Evolutionary conservation across 2,888 invertebrate species (phyloP), one percentile per base, ranked within the genome.

Genomic region (Luperina nickerlii): DNA sequence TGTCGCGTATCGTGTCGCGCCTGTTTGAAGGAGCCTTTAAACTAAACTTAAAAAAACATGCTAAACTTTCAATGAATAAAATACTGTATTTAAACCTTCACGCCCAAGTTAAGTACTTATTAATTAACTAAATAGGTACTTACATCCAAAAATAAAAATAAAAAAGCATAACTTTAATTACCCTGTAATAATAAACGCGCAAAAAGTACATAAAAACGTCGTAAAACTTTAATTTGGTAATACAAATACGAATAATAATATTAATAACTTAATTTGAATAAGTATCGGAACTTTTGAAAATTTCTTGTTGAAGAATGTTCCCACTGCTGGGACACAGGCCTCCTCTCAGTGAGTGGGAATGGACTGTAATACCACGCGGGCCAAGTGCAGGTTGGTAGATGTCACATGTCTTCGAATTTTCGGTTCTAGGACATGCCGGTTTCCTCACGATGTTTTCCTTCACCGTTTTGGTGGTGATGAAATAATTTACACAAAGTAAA

Each of bases 181-280:
- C 63, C 32, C 13, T 67, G 68, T 72, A 20, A 67, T 76, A 80
- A 66, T 24, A 65, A 81, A 81, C 54, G 45, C 45, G 63, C 54
- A 63, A 75, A 76, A 73, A 74, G 69, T 70, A 77, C 48, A 78
- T 81, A 70, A 87, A 84, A 87, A 20, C 18, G 20, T 62, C 77
- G 79, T 87, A 69, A 79, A 87, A 68, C 65, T 82, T 87, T 81
- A 82, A 80, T 79, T 78, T 66, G 68, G 70, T 82, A 67, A 72
- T 63, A 84, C 54, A 74, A 75, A 75, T 75, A 70, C 57, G 38
- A 63, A 76, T 42, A 42, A 73, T 48, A 74, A 70, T 24, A 51
- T 63, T 78, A 67, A 72, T 74, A 57, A 84, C 78, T 81, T 73
- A 57, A 69, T 80, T 76, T 75, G 57, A 42, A 38, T 66, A 81